These are phyloP conservation scores for Choristoneura rosaceana DNA, from an alignment of 2,888 invertebrate genomes.

Conservation along the genomic window DNA sequence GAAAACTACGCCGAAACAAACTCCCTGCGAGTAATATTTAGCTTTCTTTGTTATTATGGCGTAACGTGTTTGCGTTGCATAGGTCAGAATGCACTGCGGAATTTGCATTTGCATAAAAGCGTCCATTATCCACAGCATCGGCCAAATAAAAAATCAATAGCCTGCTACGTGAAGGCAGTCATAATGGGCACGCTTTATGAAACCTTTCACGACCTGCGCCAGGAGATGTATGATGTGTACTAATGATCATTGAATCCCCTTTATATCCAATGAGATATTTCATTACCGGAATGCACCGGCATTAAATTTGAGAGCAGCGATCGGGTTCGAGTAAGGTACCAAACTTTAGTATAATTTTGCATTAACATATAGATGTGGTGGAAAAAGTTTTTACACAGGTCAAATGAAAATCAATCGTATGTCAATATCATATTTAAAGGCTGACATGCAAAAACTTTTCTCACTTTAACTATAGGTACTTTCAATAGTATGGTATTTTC, in stretches of 20 bases:
- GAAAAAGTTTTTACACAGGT: too few species aligned
- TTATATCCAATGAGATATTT: background rate
- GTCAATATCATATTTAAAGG: too few species aligned
- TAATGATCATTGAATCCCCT: conserved; percentile 1
- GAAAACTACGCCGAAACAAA: background rate
- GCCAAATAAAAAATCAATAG: conserved; percentile 82
- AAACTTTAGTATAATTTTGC: too few species aligned
- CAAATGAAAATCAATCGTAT: too few species aligned
- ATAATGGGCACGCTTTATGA: conserved; percentile 27
- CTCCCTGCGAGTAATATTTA: background rate
- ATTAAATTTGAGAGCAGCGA: background rate
- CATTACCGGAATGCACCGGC: background rate
- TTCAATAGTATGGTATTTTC: too few species aligned
- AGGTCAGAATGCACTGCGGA: conserved; percentile 73
- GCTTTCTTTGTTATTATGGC: conserved; percentile 21
- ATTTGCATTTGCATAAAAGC: conserved; percentile 83
- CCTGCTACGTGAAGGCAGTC: conserved; percentile 47
- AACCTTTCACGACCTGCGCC: conserved; percentile 24
- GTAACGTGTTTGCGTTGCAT: conserved; percentile 49
- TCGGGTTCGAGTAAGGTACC: too few species aligned
- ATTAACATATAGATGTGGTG: too few species aligned
- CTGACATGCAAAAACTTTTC: too few species aligned
- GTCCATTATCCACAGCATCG: conserved; percentile 76
- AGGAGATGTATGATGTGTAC: background rate
- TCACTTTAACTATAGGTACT: too few species aligned